Evolutionary conservation across 2,888 invertebrate genomes (phyloP), one percentile per base, ranked within the genome.

Genomic region (Blomia tropicalis): DNA sequence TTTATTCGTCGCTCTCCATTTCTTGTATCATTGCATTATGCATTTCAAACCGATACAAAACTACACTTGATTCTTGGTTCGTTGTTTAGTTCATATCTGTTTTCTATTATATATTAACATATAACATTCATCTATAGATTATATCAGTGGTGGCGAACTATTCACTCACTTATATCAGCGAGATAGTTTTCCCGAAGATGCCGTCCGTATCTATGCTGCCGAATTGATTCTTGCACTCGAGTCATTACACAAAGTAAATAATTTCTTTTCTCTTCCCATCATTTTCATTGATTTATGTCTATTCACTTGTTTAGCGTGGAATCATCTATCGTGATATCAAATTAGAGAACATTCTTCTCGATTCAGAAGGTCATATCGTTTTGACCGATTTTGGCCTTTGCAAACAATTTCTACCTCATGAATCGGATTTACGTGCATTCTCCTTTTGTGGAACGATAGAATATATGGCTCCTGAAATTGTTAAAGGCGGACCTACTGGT

Each of bases 371-470:
- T 3, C 95, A 96, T 76, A 86, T 96, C 66, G 90, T 95, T 58
- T 77, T 96, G 64, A 95, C 96, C 1, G 96, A 96, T 78, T 96
- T 96, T 76, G 96, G 96, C 0, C 81, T 96, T 43, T 92, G 92
- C 73, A 96, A 96, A 77, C 92, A 93, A 76, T 85, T 90, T 74
- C 81, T 85, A 62, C 79, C 81, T 17, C 75, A 80, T 71, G 79
- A 81, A 71, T 78, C 78, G 71, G 84, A 87, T 71, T 83, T 83
- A 72, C 78, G 92, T 66, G 87, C 96, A 0, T 92, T 92, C 77
- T 93, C 92, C 66, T 96, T 93, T 77, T 96, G 96, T 74, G 96
- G 96, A 22, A 96, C 95, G 66, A 87, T 95, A 70, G 95, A 96
- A 74, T 96, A 96, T 75, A 96, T 96, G 95, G 93, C 93, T 23